Conservation (phyloP, 1,140 invertebrate genomes). For the Drosophila rufa region DNA sequence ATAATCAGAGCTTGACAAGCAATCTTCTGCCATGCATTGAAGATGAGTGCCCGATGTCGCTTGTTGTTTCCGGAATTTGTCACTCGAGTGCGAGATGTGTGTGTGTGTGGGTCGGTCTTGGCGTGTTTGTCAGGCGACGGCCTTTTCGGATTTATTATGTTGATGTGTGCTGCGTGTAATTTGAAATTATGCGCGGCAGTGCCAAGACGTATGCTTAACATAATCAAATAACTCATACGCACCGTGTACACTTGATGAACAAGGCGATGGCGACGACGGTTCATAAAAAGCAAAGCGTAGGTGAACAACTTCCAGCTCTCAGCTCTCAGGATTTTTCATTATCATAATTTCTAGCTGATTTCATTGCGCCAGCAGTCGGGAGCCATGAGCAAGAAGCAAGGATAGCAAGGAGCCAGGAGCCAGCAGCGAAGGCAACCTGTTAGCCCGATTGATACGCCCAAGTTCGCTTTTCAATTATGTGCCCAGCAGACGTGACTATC, state of each 20-base stretch:
- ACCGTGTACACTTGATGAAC: conserved; percentile 47
- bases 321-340: conserved; percentile 66
- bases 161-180: conserved; percentile 74
- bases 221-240: conserved; percentile 82
- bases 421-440: conserved; percentile 51
- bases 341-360: conserved; percentile 82
- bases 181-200: conserved; percentile 76
- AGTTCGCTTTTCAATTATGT: conserved; percentile 82
- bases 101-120: conserved; percentile 29
- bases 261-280: conserved; percentile 18
- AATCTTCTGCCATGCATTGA: conserved; percentile 69
- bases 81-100: conserved; percentile 31
- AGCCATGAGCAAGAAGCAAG: background rate
- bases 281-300: conserved; percentile 26
- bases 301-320: conserved; percentile 31
- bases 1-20: conserved; percentile 78
- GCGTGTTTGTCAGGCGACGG: conserved; percentile 73
- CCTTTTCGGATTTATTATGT: conserved; percentile 77
- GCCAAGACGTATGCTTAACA: conserved; percentile 73
- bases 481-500: conserved; percentile 74
- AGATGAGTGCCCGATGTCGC: conserved; percentile 65
- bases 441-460: conserved; percentile 74
- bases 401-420: conserved; percentile 12
- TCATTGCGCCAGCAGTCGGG: conserved; percentile 47
- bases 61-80: conserved; percentile 76